Evolutionary conservation across 2,113 vertebrate species (phyloP), one percentile per base, ranked within the genome.

Genomic region (Varanus komodoensis): DNA sequence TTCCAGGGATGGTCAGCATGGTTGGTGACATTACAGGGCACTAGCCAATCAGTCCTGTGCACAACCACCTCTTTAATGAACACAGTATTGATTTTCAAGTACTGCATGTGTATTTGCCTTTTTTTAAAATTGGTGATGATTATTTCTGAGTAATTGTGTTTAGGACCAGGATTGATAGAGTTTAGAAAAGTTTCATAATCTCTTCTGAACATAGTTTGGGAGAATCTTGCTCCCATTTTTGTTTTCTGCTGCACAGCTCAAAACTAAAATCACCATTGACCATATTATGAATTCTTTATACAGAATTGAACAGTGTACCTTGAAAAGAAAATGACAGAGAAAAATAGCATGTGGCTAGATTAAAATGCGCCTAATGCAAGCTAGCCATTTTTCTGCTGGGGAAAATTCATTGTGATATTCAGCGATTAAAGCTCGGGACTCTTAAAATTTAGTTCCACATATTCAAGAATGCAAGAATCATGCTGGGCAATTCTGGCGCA

Each of bases 401-500:
- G 73, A 61, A 84, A 52, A n/a, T 78, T 69, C 25, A 68, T 79
- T 89, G 54, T 69, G 32, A 50, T 54, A 38, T 38, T 85, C 17
- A 85, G n/a, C 34, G 2, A 89, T 84, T 54, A 64, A 48, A 57
- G 38, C 32, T 68, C 79, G 79, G 61, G 52, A 79, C 21, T 68
- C 85, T 89, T 68, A 38, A 29, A 64, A 79, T 68, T 19, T 84
- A 68, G 71, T 52, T 85, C 79, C 29, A 52, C 38, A 32, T 90
- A 80, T 85, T 32, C 50, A 32, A 15, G 54, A 79, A 85, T 32
- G 21, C 19, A 69, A 52, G 69, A 79, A 32, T 52, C 74, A 29
- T 86, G 83, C 48, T 86, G 74, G 74, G 82, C 64, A n/a, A 57
- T 89, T 61, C 71, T 64, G 54, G 54, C 44, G 85, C 88, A 89